A percentile compares a stretch with the other conserved stretches of the same genome.
These are phyloP conservation scores for Busseola fusca DNA, from an alignment of 2,888 invertebrate genomes.

Conservation along the genomic window DNA sequence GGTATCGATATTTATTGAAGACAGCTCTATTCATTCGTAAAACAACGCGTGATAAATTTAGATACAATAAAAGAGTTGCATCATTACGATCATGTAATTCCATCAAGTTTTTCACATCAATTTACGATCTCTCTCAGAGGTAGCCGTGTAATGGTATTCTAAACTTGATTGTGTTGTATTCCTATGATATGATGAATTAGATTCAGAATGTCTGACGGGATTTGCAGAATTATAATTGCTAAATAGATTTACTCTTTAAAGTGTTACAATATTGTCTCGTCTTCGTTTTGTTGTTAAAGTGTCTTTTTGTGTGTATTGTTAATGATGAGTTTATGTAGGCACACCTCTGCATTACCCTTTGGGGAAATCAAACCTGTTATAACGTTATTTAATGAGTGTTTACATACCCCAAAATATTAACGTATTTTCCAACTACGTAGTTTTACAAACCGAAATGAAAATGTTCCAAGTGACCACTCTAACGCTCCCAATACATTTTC, in stretches of 20 bases:
- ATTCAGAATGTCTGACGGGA: conserved; percentile 14
- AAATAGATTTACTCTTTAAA: background rate
- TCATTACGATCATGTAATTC: conserved; percentile 23
- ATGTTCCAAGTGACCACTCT: background rate
- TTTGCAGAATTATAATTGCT: conserved; percentile 18
- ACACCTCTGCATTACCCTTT: background rate
- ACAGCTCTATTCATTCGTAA: conserved; percentile 11
- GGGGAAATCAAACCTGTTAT: no score
- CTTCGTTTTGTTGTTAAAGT: no score
- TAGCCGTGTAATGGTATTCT: conserved; percentile 14
- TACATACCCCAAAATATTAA: background rate
- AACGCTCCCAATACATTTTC: background rate
- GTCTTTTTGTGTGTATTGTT: background rate
- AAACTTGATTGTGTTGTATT: conserved; percentile 23
- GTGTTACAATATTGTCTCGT: no score
- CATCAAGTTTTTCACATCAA: conserved; percentile 45
- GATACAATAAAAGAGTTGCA: conserved; percentile 36
- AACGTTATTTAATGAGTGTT: background rate
- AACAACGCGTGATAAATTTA: conserved; percentile 22
- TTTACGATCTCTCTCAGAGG: conserved; percentile 43
- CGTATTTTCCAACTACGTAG: background rate
- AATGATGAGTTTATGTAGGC: background rate
- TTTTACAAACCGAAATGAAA: background rate
- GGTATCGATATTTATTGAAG: conserved; percentile 9
- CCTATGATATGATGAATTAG: background rate